A percentile compares a stretch with the other conserved stretches of the same genome.
Evolutionary conservation across 2,888 invertebrate species (phyloP).

Genomic region (Spicauda simplicius): DNA sequence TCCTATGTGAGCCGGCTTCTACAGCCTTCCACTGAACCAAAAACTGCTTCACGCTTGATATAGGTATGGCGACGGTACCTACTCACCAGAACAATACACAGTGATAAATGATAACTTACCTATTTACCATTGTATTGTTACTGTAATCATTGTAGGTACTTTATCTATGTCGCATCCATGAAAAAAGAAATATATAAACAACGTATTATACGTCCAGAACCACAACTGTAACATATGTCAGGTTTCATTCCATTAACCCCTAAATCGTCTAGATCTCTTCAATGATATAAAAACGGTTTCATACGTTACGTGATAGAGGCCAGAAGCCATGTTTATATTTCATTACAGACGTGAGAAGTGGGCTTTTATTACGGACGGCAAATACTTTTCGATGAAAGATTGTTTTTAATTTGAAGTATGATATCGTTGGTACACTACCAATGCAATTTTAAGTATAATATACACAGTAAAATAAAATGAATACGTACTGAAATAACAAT

Average conservation of each 20-base stretch:
- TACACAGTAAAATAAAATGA: background rate
- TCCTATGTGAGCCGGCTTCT: no score
- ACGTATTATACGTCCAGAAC: background rate
- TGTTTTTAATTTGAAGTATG: background rate
- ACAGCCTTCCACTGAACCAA: no score
- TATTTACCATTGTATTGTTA: no score
- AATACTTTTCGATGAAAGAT: background rate
- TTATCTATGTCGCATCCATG: no score
- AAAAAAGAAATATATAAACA: background rate
- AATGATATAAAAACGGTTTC: constrained; percentile 19
- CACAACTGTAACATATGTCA: constrained; percentile 7
- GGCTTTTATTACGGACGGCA: constrained; percentile 5
- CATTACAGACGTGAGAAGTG: constrained; percentile 13
- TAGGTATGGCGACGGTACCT: no score
- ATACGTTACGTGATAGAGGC: constrained; percentile 17
- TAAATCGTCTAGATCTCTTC: constrained; percentile 1
- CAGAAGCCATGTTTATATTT: constrained; percentile 8
- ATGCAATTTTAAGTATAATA: no score
- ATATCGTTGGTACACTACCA: no score
- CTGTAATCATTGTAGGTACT: no score
- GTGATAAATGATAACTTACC: no score
- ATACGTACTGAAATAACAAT: no score
- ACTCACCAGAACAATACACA: no score
- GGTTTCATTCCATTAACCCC: constrained; percentile 3
- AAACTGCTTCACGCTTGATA: no score